Evolutionary conservation across 2,113 vertebrate genomes (phyloP), one percentile per base, ranked within the genome.

Genomic region (Lampris incognitus): DNA sequence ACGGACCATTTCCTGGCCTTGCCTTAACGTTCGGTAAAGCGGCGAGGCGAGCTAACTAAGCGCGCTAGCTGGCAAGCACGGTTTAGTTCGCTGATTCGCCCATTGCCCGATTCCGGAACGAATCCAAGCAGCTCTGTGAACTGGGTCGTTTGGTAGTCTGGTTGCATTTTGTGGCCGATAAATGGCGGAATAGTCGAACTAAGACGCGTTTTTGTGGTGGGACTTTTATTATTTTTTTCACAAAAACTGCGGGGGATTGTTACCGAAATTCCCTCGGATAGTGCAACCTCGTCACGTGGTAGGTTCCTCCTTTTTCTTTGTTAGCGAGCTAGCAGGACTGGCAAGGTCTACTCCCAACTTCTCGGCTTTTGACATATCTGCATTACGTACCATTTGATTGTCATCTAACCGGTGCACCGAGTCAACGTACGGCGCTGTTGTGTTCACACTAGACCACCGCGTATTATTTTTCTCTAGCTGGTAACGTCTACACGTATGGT

Each of bases 301-400:
- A 97, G 95, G 96, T 97, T 94, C 94, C 95, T 94, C 95, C 94
- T 94, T 95, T 95, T 94, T 93, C 96, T 97, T 97, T 97, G 96
- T 97, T 96, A 93, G 92, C 91, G 81, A 86, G 90, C 89, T 90
- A 91, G 90, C 91, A 82, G 9, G 42, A 69, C 87, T 66, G 83
- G 51, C 82, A 62, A 63, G 59, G 86, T 87, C 67, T 81, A 85
- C 89, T 88, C 87, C 85, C 89, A 91, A 90, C 90, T 88, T 87
- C 64, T 75, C 57, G 3, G 70, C 74, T 74, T 84, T 61, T 78
- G 51, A 79, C 83, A 81, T 58, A 58, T 83, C 76, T 82, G 38
- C 75, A 62, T 69, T 63, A 48, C 48, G 5, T 1, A 4, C 50
- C 10, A 1, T 49, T 11, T 41, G 4, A 54, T 63, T 13, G 3